Percentiles rank a stretch among this genome's conserved stretches.
These are phyloP conservation scores for Mormyrus proboscirostris DNA, from an alignment of 2,797 vertebrate species.

Conservation along the genomic window DNA sequence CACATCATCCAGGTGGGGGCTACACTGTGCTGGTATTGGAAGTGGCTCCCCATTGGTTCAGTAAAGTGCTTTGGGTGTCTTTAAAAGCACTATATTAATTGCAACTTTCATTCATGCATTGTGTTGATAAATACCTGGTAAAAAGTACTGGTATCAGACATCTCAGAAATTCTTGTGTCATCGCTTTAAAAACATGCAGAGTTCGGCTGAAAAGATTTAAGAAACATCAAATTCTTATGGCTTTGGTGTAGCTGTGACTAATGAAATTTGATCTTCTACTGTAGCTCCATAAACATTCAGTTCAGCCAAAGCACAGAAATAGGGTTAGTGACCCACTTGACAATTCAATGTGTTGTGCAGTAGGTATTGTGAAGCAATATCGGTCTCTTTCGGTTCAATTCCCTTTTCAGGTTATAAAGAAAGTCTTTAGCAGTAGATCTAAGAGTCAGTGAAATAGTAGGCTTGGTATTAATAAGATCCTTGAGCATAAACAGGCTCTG, in stretches of 20 bases:
- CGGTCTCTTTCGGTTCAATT: slow-evolving; percentile 20
- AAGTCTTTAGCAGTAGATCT: background rate
- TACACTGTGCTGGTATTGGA: background rate
- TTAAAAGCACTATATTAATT: background rate
- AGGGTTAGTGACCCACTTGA: slow-evolving; percentile 56
- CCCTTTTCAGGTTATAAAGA: background rate
- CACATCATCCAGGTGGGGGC: background rate
- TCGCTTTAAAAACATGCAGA: background rate
- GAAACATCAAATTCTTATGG: background rate
- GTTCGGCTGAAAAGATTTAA: background rate
- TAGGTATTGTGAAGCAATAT: slow-evolving; percentile 31
- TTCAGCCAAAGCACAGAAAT: slow-evolving; percentile 7
- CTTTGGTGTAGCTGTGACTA: background rate
- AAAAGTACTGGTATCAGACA: background rate
- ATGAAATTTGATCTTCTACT: background rate
- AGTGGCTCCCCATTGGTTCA: background rate
- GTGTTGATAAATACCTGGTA: background rate
- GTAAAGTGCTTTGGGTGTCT: background rate
- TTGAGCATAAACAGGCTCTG: background rate
- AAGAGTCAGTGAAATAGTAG: background rate
- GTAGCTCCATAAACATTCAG: slow-evolving; percentile 2
- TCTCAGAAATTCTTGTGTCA: background rate
- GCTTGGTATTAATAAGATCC: slow-evolving; percentile 1
- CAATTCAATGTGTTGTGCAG: slow-evolving; percentile 35
- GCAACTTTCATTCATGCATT: background rate